These are phyloP conservation scores for Hystrix cristata DNA, from an alignment of 2,113 vertebrate genomes.

Conservation along the genomic window DNA sequence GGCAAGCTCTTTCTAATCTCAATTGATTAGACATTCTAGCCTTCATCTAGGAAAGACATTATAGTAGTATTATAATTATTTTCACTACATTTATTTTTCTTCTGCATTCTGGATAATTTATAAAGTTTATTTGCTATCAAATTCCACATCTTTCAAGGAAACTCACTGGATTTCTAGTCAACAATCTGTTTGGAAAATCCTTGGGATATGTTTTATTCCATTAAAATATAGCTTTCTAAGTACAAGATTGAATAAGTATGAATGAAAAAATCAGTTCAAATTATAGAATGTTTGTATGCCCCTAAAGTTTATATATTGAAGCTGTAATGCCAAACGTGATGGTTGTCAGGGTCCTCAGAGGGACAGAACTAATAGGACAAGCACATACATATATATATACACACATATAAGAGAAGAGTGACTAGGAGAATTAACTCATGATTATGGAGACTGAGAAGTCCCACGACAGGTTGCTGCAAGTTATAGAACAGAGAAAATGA, in stretches of 20 bases:
- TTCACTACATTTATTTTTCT: slow-evolving; percentile 62
- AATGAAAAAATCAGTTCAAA: slow-evolving; percentile 16
- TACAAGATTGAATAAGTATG: slow-evolving; percentile 46
- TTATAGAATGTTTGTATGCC: not conserved
- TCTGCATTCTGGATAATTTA: slow-evolving; percentile 31
- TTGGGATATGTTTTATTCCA: not conserved
- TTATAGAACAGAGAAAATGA: not conserved
- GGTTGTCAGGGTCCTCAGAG: not conserved
- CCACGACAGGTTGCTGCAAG: not conserved
- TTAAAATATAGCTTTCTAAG: slow-evolving; percentile 8
- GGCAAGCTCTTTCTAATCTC: not conserved
- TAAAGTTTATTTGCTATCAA: slow-evolving; percentile 20
- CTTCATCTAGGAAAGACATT: not conserved
- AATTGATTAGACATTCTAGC: slow-evolving; percentile 26
- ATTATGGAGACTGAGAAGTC: not conserved
- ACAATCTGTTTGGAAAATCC: not conserved
- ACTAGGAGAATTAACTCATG: not conserved
- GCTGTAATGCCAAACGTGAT: not conserved
- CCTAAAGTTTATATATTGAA: not conserved
- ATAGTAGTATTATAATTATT: slow-evolving; percentile 9
- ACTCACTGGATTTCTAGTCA: not conserved
- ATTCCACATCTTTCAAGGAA: slow-evolving; percentile 1
- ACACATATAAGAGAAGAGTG: not conserved
- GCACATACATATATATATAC: not conserved
- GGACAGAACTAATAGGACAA: not conserved